Base-by-base conservation (phyloP, 2,888 invertebrate genomes). In the Xanthorhoe spadicearia region DNA sequence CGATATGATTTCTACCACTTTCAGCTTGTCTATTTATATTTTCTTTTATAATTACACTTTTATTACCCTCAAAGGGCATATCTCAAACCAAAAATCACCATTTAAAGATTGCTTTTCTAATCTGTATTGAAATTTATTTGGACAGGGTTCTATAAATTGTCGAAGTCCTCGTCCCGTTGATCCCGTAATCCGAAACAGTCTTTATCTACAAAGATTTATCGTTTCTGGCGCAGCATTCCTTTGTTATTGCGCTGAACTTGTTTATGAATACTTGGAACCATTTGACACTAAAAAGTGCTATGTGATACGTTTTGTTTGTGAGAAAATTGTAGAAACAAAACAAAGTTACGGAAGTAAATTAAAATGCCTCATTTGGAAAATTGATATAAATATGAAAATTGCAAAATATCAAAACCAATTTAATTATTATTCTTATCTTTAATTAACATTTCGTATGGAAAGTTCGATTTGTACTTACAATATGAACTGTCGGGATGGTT, bases 251-350 rank as follows among this genome's bases (percentile, higher is more conserved):
- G 10, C 32, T 23, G 18, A 9, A 50, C 15, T 58, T 35, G 46
- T 51, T 32, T 77, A 74, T 81, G 81, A 79, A 74, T 75, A 83
- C 69, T 74, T 87, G 84, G 84, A 83, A 80, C 82, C 83, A 73
- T 73, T 56, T 43, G 48, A 63, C 52, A 23, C 67, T 60, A 35
- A 17, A 19, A 32, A 17, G 50, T 46, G 9, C 7, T 46, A 35
- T 62, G 66, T 62, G 62, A 66, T 59, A 32, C 53, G 54, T 35
- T 51, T 61, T 61, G 49, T 54, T 53, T 46, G n/a, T 38, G 50
- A 38, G 35, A 7, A 32, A 7, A 32, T 32, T 7, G 32, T 4
- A 32, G 32, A 7, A 32, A 32, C 6, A 32, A 32, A 32, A 23
- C 23, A 3, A 23, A 23, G 23, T 23, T 23, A 23, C 23, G 1